phyloP scores from a whole-genome alignment of 2,113 vertebrate species.

The Oryzias melastigma region DNA sequence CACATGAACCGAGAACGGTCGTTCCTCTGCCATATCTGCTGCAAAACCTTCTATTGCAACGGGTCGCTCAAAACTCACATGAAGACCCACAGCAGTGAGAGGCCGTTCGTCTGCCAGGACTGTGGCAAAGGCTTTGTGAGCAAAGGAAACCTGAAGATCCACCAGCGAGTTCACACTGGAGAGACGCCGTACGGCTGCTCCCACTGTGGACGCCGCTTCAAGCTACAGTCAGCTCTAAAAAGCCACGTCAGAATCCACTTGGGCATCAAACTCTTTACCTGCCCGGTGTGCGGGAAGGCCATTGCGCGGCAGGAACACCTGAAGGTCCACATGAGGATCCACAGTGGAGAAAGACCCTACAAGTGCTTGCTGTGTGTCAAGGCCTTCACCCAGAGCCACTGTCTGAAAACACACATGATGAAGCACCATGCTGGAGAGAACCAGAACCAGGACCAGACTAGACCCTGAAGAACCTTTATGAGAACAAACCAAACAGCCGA shows the following conservation, averaged over 20 bases:
- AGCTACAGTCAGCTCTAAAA: slow-evolving; percentile 24
- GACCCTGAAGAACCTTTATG: no score
- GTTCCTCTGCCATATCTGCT: no score
- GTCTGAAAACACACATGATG: slow-evolving; percentile 14
- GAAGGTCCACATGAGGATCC: slow-evolving; percentile 18
- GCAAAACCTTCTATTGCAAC: no score
- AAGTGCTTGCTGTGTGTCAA: slow-evolving; percentile 8
- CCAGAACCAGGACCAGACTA: not conserved
- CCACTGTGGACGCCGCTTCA: slow-evolving; percentile 38
- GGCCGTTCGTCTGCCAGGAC: no score
- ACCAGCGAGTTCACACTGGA: slow-evolving; percentile 7
- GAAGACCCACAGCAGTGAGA: no score
- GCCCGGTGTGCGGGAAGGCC: slow-evolving; percentile 5
- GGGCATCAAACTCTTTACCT: slow-evolving; percentile 1
- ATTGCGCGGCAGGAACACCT: not conserved
- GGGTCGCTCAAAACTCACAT: no score
- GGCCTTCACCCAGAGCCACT: slow-evolving; percentile 19
- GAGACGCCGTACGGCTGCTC: slow-evolving; percentile 41
- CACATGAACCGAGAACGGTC: no score
- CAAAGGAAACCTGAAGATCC: not conserved
- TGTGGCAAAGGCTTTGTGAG: no score
- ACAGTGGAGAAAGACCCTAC: slow-evolving; percentile 18
- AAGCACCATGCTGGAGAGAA: not conserved
- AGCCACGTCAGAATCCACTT: slow-evolving; percentile 30
- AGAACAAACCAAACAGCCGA: no score